Conservation (phyloP, 1,140 invertebrate species). For the Drosophila aff. region DNA sequence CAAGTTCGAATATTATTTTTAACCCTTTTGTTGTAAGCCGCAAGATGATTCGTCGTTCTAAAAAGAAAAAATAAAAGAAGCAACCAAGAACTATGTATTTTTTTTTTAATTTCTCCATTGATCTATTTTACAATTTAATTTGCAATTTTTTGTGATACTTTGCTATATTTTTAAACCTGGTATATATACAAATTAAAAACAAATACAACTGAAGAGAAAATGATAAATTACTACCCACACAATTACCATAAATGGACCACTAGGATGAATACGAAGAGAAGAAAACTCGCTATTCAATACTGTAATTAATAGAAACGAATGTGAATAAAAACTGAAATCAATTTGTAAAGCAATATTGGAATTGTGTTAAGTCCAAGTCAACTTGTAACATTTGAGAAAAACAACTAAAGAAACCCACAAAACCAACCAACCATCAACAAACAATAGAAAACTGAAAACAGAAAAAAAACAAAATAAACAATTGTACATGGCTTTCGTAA, state of each 20-base stretch:
- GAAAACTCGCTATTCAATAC: conserved; percentile 44
- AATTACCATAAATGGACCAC: conserved; percentile 45
- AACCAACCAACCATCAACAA: conserved; percentile 58
- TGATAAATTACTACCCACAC: conserved; percentile 22
- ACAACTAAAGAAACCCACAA: conserved; percentile 44
- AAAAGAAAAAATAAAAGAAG: conserved; percentile 31
- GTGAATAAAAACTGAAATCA: conserved; percentile 40
- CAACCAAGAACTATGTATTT: conserved; percentile 45
- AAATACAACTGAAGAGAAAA: conserved; percentile 59
- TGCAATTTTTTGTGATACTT: conserved; percentile 84
- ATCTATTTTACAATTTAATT: conserved; percentile 82
- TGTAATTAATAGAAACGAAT: conserved; percentile 49
- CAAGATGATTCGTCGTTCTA: conserved; percentile 61
- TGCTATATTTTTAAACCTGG: conserved; percentile 81
- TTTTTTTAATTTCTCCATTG: conserved; percentile 68
- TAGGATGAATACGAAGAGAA: conserved; percentile 41
- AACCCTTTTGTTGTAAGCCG: conserved; percentile 61
- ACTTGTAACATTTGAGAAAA: conserved; percentile 71
- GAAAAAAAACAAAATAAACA: conserved; percentile 61
- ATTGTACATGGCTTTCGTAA: conserved; percentile 77
- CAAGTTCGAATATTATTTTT: conserved; percentile 79
- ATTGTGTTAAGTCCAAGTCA: conserved; percentile 70
- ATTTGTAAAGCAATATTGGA: conserved; percentile 73
- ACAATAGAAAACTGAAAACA: conserved; percentile 52
- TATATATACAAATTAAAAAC: conserved; percentile 55